Evolutionary conservation across 2,797 vertebrate genomes (phyloP).

Genomic region (Poeciliopsis gracilis): DNA sequence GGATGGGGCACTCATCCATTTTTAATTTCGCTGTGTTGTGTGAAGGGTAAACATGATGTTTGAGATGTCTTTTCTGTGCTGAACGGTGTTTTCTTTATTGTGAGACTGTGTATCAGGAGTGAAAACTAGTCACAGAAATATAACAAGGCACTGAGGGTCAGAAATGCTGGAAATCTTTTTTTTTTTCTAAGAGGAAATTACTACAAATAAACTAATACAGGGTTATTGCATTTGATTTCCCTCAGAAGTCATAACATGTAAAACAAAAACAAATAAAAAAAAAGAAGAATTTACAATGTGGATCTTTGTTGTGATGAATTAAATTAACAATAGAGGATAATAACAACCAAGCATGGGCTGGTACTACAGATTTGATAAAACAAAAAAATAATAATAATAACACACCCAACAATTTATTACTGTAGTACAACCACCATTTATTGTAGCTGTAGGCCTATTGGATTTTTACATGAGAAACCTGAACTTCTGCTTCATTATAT

Average conservation of each 20-base stretch:
- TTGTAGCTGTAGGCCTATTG: not conserved
- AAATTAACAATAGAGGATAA: not conserved
- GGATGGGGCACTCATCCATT: conserved; percentile 84
- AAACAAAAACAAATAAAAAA: not conserved
- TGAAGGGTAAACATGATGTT: conserved; percentile 87
- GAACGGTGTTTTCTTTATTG: conserved; percentile 82
- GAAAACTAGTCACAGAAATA: conserved; percentile 75
- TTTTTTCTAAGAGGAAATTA: not conserved
- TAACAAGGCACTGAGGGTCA: conserved; percentile 64
- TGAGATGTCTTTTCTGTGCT: conserved; percentile 84
- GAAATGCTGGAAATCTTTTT: not conserved
- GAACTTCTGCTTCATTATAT: not conserved
- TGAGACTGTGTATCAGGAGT: conserved; percentile 64
- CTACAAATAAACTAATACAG: conserved; percentile 1
- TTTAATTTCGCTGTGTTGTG: conserved; percentile 87
- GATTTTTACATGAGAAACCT: not conserved
- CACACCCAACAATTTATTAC: not conserved
- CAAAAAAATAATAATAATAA: too few relatives aligned
- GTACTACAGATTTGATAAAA: not conserved
- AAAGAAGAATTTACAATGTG: not conserved
- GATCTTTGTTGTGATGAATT: not conserved
- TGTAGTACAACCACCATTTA: not conserved
- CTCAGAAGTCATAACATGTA: conserved; percentile 4
- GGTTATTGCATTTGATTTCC: conserved; percentile 1
- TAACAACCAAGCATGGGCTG: not conserved